Percentiles rank a stretch among this genome's conserved stretches.
Conservation (phyloP, 2,888 invertebrate genomes). For the Drosophila buzzatii region DNA sequence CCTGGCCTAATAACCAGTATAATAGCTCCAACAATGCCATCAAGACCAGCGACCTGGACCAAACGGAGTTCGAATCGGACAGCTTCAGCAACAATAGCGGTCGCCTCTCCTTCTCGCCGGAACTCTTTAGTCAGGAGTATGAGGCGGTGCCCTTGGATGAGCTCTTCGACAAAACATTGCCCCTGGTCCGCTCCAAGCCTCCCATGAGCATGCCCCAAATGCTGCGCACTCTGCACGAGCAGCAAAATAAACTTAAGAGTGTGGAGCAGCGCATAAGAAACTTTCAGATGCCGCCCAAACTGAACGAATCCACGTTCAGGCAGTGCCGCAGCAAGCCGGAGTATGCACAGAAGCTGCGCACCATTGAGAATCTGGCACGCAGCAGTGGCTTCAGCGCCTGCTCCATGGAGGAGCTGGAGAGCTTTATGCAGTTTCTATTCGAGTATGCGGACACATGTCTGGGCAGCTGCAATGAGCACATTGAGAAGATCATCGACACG, state of each 20-base stretch:
- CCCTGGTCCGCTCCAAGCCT: slow-evolving; percentile 17
- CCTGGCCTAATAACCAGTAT: slow-evolving; percentile 74
- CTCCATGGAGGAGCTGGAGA: slow-evolving; percentile 75
- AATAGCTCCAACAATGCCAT: slow-evolving; percentile 56
- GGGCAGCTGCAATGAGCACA: slow-evolving; percentile 75
- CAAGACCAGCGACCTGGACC: slow-evolving; percentile 81
- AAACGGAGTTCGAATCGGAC: slow-evolving; percentile 76
- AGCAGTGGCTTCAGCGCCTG: slow-evolving; percentile 75
- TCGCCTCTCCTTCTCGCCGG: slow-evolving; percentile 73
- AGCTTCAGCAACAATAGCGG: slow-evolving; percentile 67
- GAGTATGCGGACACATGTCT: slow-evolving; percentile 81
- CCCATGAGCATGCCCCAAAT: slow-evolving; percentile 69
- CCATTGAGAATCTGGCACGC: slow-evolving; percentile 74
- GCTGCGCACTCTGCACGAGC: slow-evolving; percentile 69
- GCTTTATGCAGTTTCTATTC: slow-evolving; percentile 77
- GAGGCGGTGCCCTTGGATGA: slow-evolving; percentile 81
- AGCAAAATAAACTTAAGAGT: slow-evolving; percentile 67
- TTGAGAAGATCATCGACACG: slow-evolving; percentile 76
- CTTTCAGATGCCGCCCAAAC: slow-evolving; percentile 54
- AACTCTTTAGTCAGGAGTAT: slow-evolving; percentile 73
- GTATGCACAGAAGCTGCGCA: slow-evolving; percentile 68
- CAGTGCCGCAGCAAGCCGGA: slow-evolving; percentile 67
- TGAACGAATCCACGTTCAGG: slow-evolving; percentile 47
- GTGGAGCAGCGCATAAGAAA: slow-evolving; percentile 70
- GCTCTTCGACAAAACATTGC: slow-evolving; percentile 68